Base-by-base conservation (phyloP, 2,888 invertebrate genomes). In the Fragum sueziense region DNA sequence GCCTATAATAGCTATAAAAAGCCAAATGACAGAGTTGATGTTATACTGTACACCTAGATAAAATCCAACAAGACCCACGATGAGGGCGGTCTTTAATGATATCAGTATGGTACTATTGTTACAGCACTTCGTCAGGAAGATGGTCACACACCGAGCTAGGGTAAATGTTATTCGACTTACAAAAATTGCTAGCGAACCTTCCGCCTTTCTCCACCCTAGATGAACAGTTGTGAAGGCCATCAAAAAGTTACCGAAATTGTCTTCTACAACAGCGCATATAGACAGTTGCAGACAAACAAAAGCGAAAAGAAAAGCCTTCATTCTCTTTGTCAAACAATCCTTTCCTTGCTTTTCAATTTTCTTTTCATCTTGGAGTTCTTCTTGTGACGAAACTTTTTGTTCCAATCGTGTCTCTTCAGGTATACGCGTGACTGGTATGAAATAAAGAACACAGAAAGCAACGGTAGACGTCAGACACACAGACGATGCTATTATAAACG, bases 71-170 rank as follows among this genome's bases (percentile, higher is more conserved):
- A 25, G 9, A 27, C 57, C 57, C 0, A 57, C 2, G 4, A 29
- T 9, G 14, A 57, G 29, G 25, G 29, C 27, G 29, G 29, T 29
- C 1, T 27, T 25, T 1, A 29, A 14, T 9, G 11, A 57, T 6
- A 29, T 27, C 17, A 57, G 29, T 14, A 57, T 7, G 9, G 29
- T 29, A 9, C 27, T 29, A 27, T 57, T 25, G 7, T 27, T 57
- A 27, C 57, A 57, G 29, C 57, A 57, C 27, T 57, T 57, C 29
- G 57, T 57, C 57, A 57, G 25, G 57, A 57, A 57, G 27, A 57
- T 57, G 20, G 57, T 29, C 3, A 57, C 27, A 57, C 25, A 57
- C 9, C 57, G 25, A 6, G 57, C 27, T 9, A 57, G 4, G 4
- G 57, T 57, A 7, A 57, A 27, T 7, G 57, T 29, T 27, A 57